A percentile compares a stretch with the other conserved stretches of the same genome.
phyloP scores from a whole-genome alignment of 2,113 vertebrate species.

The Naja naja region DNA sequence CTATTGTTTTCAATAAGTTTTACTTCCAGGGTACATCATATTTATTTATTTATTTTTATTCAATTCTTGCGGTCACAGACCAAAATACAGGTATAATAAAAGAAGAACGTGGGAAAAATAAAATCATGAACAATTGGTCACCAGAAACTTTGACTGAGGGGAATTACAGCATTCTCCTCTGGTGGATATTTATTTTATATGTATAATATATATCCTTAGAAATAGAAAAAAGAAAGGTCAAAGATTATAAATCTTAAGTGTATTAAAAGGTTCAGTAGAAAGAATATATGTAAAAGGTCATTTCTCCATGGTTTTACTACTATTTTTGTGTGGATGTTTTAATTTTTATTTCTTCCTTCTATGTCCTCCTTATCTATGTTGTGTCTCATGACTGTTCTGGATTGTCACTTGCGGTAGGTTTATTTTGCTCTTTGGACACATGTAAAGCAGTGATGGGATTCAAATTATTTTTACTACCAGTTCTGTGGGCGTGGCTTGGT shows the following conservation, averaged over 20 bases:
- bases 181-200: not conserved
- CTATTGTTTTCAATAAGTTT: not conserved
- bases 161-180: no score
- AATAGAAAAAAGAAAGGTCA: not conserved
- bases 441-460: slow-evolving; percentile 40
- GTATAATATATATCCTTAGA: not conserved
- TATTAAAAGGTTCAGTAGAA: slow-evolving; percentile 21
- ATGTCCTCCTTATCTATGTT: slow-evolving; percentile 98
- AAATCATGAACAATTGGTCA: no score
- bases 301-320: slow-evolving; percentile 83
- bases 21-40: not conserved
- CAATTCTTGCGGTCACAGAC: no score
- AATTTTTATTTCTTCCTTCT: slow-evolving; percentile 99
- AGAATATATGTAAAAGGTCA: slow-evolving; percentile 68
- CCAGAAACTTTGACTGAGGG: no score
- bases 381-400: slow-evolving; percentile 99
- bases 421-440: slow-evolving; percentile 87
- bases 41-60: no score
- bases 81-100: no score
- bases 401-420: slow-evolving; percentile 99
- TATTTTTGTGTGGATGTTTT: slow-evolving; percentile 92
- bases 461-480: no score
- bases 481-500: no score
- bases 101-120: no score
- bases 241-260: not conserved